phyloP scores from a whole-genome alignment of 2,797 vertebrate species.

The Acestrorhynchus altus region DNA sequence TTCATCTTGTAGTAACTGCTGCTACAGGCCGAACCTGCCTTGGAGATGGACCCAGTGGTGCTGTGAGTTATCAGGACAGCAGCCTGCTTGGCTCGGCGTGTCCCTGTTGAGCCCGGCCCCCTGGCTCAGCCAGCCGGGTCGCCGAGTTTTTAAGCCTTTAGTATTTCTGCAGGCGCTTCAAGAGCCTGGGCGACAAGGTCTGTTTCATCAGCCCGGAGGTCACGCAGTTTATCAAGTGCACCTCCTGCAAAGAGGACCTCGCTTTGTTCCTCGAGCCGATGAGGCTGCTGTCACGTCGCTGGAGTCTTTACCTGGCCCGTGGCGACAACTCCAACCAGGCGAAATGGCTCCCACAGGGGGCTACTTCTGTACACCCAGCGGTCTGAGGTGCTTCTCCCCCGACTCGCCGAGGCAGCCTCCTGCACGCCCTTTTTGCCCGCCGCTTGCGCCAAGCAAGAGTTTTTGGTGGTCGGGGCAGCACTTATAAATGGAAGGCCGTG shows the following conservation, averaged over 20 bases:
- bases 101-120: conserved; percentile 89
- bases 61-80: conserved; percentile 97
- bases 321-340: conserved; percentile 93
- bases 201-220: conserved; percentile 95
- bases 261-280: conserved; percentile 90
- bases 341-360: conserved; percentile 96
- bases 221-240: conserved; percentile 97
- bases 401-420: conserved; percentile 91
- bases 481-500: conserved; percentile 91
- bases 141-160: conserved; percentile 97
- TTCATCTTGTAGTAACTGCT: conserved; percentile 60
- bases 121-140: conserved; percentile 96
- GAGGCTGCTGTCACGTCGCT: conserved; percentile 80
- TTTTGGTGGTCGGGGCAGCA: conserved; percentile 76
- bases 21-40: conserved; percentile 43
- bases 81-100: conserved; percentile 91
- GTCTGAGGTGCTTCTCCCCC: conserved; percentile 86
- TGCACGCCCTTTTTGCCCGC: conserved; percentile 87
- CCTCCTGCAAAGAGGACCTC: conserved; percentile 85
- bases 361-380: conserved; percentile 89
- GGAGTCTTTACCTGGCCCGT: conserved; percentile 91
- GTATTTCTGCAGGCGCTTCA: conserved; percentile 88
- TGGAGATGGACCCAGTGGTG: conserved; percentile 91
- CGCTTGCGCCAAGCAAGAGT: conserved; percentile 88
- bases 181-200: conserved; percentile 73